Evolutionary conservation across 2,113 vertebrate genomes (phyloP).

Genomic region (Aphyosemion australe): DNA sequence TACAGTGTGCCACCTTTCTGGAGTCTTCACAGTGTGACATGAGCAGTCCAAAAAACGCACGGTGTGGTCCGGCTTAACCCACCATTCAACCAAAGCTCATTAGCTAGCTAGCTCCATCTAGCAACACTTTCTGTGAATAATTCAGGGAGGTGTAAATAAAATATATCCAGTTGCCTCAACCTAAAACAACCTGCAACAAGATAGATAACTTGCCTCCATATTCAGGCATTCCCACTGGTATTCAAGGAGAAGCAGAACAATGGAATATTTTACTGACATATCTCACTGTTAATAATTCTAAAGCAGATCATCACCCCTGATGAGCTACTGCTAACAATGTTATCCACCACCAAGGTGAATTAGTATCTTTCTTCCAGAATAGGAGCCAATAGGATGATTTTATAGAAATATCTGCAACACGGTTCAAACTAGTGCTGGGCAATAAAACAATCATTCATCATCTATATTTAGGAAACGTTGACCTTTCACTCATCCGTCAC

Average conservation of each 20-base stretch:
- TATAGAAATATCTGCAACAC: slow-evolving; percentile 40
- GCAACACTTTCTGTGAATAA: slow-evolving; percentile 73
- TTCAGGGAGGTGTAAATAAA: slow-evolving; percentile 80
- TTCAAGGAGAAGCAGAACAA: slow-evolving; percentile 32
- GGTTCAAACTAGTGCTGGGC: slow-evolving; percentile 54
- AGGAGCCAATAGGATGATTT: slow-evolving; percentile 42
- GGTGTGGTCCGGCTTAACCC: no score
- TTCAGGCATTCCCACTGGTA: slow-evolving; percentile 47
- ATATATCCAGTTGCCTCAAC: slow-evolving; percentile 70
- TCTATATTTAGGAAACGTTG: no score
- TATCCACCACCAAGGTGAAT: no score
- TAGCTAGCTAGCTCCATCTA: slow-evolving; percentile 58
- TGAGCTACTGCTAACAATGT: slow-evolving; percentile 7
- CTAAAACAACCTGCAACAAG: slow-evolving; percentile 50
- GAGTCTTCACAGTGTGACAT: no score
- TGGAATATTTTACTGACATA: slow-evolving; percentile 45
- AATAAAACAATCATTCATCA: slow-evolving; percentile 4
- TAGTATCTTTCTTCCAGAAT: no score
- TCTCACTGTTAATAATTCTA: slow-evolving; percentile 31
- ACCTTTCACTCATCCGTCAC: no score
- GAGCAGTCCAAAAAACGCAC: no score
- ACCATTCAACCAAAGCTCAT: slow-evolving; percentile 42
- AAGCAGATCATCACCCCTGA: slow-evolving; percentile 6
- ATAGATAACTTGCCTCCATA: slow-evolving; percentile 51
- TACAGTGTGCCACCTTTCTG: no score